These are phyloP conservation scores for Geophilus truncorum DNA, from an alignment of 2,888 invertebrate species.

Conservation along the genomic window DNA sequence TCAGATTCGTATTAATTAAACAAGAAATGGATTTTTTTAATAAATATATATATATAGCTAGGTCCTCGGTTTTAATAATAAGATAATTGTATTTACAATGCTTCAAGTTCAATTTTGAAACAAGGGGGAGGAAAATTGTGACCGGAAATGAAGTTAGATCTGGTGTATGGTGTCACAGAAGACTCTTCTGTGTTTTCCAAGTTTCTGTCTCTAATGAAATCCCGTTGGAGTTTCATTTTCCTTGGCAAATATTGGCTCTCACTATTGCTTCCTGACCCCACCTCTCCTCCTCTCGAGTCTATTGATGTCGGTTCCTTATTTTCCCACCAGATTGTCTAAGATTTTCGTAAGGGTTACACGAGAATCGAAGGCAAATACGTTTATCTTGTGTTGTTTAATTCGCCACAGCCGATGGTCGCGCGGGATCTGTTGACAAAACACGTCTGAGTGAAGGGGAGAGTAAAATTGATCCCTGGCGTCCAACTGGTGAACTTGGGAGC, in stretches of 20 bases:
- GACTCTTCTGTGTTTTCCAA: conserved; percentile 24
- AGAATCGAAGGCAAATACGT: conserved; percentile 13
- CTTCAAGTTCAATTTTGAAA: neutral
- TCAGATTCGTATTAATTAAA: too few relatives aligned
- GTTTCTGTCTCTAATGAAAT: conserved; percentile 25
- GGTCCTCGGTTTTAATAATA: too few relatives aligned
- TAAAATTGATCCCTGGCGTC: conserved; percentile 6
- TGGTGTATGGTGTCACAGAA: conserved; percentile 8
- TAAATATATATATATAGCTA: too few relatives aligned
- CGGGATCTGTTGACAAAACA: conserved; percentile 6
- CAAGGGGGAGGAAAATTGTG: neutral
- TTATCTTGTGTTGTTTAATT: conserved; percentile 2
- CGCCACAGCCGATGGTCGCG: neutral
- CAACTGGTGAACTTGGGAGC: conserved; percentile 2
- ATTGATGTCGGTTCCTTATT: neutral
- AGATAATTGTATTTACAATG: neutral
- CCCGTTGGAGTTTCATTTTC: conserved; percentile 27
- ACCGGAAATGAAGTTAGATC: conserved; percentile 27
- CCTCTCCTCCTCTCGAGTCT: neutral
- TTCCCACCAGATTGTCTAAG: neutral
- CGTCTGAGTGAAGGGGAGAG: neutral
- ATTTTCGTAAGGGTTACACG: conserved; percentile 18
- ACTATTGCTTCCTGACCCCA: conserved; percentile 20
- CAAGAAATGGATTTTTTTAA: neutral
- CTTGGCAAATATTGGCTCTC: conserved; percentile 27